Evolutionary conservation across 2,888 invertebrate genomes (phyloP), one percentile per base, ranked within the genome.

Genomic region (Notocelia uddmanniana): DNA sequence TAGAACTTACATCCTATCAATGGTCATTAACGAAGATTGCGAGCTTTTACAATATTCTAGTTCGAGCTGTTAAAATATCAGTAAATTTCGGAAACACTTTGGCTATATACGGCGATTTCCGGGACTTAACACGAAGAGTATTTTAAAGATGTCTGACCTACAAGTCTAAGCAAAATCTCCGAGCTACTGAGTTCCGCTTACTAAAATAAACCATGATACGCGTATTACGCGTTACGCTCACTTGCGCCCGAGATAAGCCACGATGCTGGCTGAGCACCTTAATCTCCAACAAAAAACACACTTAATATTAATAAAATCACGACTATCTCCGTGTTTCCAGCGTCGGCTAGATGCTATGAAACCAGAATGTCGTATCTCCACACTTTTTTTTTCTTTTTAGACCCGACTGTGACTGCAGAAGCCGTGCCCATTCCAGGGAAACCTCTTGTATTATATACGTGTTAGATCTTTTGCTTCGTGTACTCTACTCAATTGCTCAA

Each of bases 171-270:
- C 21, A 52, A 52, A 64, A 10, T 34, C 52, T n/a, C 23, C 41
- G 1, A 23, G 48, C 52, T 52, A 68, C 50, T 54, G 45, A 45
- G 60, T 62, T 69, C 60, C 68, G 68, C 60, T 41, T 60, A 31
- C 54, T 15, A 69, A 69, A 69, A 60, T 26, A 52, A 41, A 54
- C 37, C 26, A 23, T 54, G 68, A 50, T 23, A 60, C 18, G 59
- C 68, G 68, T 54, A 60, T 37, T 23, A 60, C 18, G 59, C 68
- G 68, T 60, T 45, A 60, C 68, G 68, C 68, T 69, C 54, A n/a
- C 68, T 69, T 52, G 68, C 54, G 19, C 54, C 10, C 37, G 15
- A 60, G 66, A 55, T 66, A 66, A 55, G 66, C 23, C 54, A 3
- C 21, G 37, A 23, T 21, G 19, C 21, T 64, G 37, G 52, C 52